Base-by-base conservation (phyloP, 2,888 invertebrate species). In the Agrotis clavis region DNA sequence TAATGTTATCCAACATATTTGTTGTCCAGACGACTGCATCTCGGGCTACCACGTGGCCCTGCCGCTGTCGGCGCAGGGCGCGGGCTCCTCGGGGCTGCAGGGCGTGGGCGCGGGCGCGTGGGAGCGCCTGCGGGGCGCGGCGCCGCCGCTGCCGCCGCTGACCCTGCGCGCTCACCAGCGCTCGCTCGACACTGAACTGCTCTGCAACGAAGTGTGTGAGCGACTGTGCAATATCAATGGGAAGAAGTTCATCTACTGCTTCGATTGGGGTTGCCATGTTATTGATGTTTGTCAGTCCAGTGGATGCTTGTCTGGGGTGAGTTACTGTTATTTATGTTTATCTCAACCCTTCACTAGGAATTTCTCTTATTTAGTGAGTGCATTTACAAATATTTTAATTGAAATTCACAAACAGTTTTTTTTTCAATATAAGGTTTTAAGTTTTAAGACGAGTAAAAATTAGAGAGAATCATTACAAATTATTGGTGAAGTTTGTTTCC, bases 31-130 rank as follows among this genome's bases (percentile, higher is more conserved):
- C 88, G 98, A 98, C 92, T 97, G 97, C 80, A 97, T 97, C 79
- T 96, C 96, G 0, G 97, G 97, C 13, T 98, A 98, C 92, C 97
- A 97, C 90, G 97, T 97, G 90, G 97, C 98, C 62, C 94, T 98
- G 81, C 98, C 98, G 64, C 96, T 98, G 84, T 97, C 97, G 69
- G 98, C 98, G 6, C 97, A 97, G 90, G 98, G 98, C 70, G 97
- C 97, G 60, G 97, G 97, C 63, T 97, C 97, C 89, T 96, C 96
- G 14, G 97, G 97, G 78, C 97, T 98, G 93, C 97, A 97, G 90
- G 97, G 97, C 91, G 96, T 97, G 56, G 96, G 97, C 73, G 95
- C 94, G 5, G 91, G 88, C 21, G 94, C 95, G 0, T 96, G 95
- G 94, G 94, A 94, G 78, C 90, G 94, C 1, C 83, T 92, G n/a